Base-by-base conservation (phyloP, 1,140 invertebrate species). In the Drosophila subpulchrella region DNA sequence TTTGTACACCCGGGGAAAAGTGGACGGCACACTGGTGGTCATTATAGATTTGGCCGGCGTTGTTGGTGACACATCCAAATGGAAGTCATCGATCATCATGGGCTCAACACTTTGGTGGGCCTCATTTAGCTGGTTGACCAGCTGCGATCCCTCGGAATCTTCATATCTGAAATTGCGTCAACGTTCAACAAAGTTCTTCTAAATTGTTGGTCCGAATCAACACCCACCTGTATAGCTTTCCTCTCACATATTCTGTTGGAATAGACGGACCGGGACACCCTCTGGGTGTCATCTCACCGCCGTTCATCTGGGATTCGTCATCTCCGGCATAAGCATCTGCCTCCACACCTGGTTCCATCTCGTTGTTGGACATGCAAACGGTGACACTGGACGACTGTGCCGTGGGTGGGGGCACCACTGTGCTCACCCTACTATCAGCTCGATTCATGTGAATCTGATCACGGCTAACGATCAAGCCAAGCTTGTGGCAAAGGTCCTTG, bases 401-500 rank as follows among this genome's bases (percentile, higher is more conserved):
- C 13, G 63, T 48, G 11, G 66, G 34, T 42, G 50, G 36, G 15
- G 11, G 11, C 1, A 27, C 54, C 27, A 7, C 11, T 46, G 15
- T 44, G 1, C 24, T 34, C 30, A 12, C 8, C 42, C 7, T 41
- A 5, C 11, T 39, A 3, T 15, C 8, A 5, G 54, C 4, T 6
- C 50, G 12, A 7, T 53, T 46, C 4, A 65, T 36, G 8, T 50
- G 27, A 4, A 44, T 46, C 38, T 73, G 41, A 12, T 73, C 58
- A 2, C 62, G 17, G 30, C 32, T 48, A 4, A 58, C 36, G 2
- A 57, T 56, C 11, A 85, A 8, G 12, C 83, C 83, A 6, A 86
- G 60, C 8, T 72, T 75, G 11, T 61, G 51, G 66, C 83, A 88
- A 13, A 86, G 50, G 41, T 86, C 70, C 20, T 82, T 68, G 38